A percentile compares a stretch with the other conserved stretches of the same genome.
These are phyloP conservation scores for Gymnocypris eckloni DNA, from an alignment of 2,797 vertebrate genomes.

Conservation along the genomic window DNA sequence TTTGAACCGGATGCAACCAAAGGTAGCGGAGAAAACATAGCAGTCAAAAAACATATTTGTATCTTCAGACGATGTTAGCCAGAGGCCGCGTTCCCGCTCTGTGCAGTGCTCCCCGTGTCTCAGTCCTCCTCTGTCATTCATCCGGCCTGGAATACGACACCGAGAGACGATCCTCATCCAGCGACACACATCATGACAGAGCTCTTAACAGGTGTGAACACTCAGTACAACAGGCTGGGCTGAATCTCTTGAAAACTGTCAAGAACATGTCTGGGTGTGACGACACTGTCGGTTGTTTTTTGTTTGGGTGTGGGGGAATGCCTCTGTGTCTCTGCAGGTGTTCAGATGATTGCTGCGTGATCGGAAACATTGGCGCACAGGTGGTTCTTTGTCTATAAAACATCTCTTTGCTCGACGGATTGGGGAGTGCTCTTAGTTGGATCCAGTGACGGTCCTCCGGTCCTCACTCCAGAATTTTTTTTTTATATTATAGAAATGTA, in stretches of 20 bases:
- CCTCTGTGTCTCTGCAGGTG: too few relatives aligned
- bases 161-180: slow-evolving; percentile 68
- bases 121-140: slow-evolving; percentile 82
- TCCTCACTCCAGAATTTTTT: too few relatives aligned
- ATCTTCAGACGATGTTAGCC: slow-evolving; percentile 72
- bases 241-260: background rate
- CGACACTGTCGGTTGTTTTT: too few relatives aligned
- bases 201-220: slow-evolving; percentile 72
- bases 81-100: slow-evolving; percentile 86
- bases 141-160: slow-evolving; percentile 75
- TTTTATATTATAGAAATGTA: too few relatives aligned
- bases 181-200: slow-evolving; percentile 70
- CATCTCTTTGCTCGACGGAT: too few relatives aligned
- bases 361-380: too few relatives aligned
- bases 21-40: background rate
- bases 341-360: too few relatives aligned
- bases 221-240: background rate
- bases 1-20: background rate
- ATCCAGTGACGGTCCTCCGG: too few relatives aligned
- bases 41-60: slow-evolving; percentile 38
- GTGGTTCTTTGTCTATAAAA: too few relatives aligned
- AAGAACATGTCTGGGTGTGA: background rate
- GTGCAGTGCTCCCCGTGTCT: slow-evolving; percentile 89
- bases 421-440: too few relatives aligned
- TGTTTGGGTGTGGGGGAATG: too few relatives aligned